Evolutionary conservation across 2,113 vertebrate species (phyloP), one percentile per base, ranked within the genome.

Genomic region (Clarias magur): DNA sequence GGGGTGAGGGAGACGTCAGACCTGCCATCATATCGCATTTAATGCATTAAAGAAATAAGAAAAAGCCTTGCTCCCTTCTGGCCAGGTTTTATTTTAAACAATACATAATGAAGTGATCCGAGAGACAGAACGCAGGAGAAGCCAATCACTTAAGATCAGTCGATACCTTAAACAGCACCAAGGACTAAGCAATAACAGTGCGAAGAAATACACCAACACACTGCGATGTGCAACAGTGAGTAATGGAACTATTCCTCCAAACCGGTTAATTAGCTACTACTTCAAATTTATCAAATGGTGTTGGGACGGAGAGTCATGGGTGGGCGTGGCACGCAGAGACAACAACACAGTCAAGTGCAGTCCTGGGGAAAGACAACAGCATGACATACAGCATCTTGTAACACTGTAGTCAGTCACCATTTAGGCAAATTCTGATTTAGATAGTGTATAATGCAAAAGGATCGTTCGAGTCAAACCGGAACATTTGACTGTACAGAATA

Each of bases 21-120:
- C 86, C 86, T 83, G 48, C 48, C 6, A 48, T 48, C 48, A 48
- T 48, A 48, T 48, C 48, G 48, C 48, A 48, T 8, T 48, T 48
- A 48, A 42, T 12, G 56, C 25, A 70, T 75, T 79, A 86, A 78
- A 86, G 70, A 86, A 68, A 90, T 93, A 88, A 90, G 65, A 88
- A 54, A 65, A 80, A 79, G 48, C 48, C 6, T 48, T 48, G 48
- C 56, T 53, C 87, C 82, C 89, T 53, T 65, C 89, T 90, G 85
- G 75, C 56, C 73, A 27, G 83, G 88, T 88, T 89, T 87, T 88
- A 91, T 92, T 93, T 90, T 88, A 85, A 80, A 62, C 76, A 68
- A 57, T 83, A 67, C 88, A 86, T 79, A 83, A 84, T 80, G 73
- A 86, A 80, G 34, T 82, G 86, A 65, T 62, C 19, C 16, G 34